Percentiles rank a stretch among this genome's conserved stretches.
Evolutionary conservation across 2,113 vertebrate species (phyloP).

Genomic region (Probosciger aterrimus): DNA sequence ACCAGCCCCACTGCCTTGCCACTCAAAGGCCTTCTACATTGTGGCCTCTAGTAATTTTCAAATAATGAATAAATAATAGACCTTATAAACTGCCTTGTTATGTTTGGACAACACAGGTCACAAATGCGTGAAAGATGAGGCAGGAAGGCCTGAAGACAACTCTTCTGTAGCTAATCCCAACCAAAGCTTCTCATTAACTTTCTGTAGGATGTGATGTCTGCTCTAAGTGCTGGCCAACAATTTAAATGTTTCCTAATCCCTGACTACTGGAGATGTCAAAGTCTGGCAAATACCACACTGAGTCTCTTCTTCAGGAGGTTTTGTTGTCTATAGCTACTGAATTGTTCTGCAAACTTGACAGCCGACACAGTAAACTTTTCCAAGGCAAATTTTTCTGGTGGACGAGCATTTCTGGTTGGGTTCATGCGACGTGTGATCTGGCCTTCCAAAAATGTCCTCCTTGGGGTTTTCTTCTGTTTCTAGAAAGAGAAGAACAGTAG

Average conservation of each 20-base stretch:
- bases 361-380: slow-evolving; percentile 78
- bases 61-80: neutral
- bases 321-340: slow-evolving; percentile 59
- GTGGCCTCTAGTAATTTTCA: neutral
- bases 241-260: neutral
- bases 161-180: neutral
- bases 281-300: slow-evolving; percentile 74
- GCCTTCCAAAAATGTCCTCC: slow-evolving; percentile 76
- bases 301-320: slow-evolving; percentile 78
- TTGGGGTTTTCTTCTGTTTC: slow-evolving; percentile 75
- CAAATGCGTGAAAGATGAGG: neutral
- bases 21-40: neutral
- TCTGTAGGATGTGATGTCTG: neutral
- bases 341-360: slow-evolving; percentile 71
- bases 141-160: neutral
- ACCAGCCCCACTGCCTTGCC: neutral
- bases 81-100: neutral
- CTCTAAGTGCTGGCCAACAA: neutral
- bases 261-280: neutral
- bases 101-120: neutral
- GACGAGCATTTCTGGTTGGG: slow-evolving; percentile 89
- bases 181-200: neutral
- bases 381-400: slow-evolving; percentile 89
- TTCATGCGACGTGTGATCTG: slow-evolving; percentile 82
- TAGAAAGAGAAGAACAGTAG: slow-evolving; percentile 19